Base-by-base conservation (phyloP, 1,140 invertebrate species). In the Pseudobourletiella spinata region DNA sequence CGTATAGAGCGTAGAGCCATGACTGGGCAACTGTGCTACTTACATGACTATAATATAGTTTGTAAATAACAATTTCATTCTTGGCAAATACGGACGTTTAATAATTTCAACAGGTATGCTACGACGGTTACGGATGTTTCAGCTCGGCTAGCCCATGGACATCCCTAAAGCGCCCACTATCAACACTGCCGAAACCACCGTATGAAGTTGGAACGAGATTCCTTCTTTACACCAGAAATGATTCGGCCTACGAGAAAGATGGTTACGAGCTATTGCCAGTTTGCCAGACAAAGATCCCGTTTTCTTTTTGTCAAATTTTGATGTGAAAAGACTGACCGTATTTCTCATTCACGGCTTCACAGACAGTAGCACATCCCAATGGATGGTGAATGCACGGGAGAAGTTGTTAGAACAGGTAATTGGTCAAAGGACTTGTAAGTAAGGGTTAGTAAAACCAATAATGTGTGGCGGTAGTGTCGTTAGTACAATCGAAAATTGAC, bases 111-210 rank as follows among this genome's bases (percentile, higher is more conserved):
- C n/a, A 64, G 43, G 62, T 62, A 18, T 77, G 76, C 35, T 78
- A 72, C 35, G 76, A 73, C 3, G 28, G 69, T 11, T 77, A 73
- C 60, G 76, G 76, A 1, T 77, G 76, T 56, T 76, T 75, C 51
- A 68, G 64, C 15, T 72, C 76, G 14, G 71, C 67, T 2, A 64
- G 70, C 29, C 75, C 74, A 32, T 77, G 74, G 66, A 70, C 72
- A 3, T 76, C 76, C 8, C 68, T 75, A 1, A 26, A 30, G 2
- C 54, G 64, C 72, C 15, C 66, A 11, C 35, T 64, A 11, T 24
- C 26, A 16, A 54, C 59, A 15, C 26, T 65, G 24, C 64, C 64
- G 14, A 52, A 64, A 4, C 24, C 59, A 28, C 65, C 62, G 1
- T 57, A 65, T 20, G 61, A 58, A 30, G 65, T 69, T 15, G 52